A percentile compares a stretch with the other conserved stretches of the same genome.
Evolutionary conservation across 2,113 vertebrate genomes (phyloP).

Genomic region (Hipposideros armiger): DNA sequence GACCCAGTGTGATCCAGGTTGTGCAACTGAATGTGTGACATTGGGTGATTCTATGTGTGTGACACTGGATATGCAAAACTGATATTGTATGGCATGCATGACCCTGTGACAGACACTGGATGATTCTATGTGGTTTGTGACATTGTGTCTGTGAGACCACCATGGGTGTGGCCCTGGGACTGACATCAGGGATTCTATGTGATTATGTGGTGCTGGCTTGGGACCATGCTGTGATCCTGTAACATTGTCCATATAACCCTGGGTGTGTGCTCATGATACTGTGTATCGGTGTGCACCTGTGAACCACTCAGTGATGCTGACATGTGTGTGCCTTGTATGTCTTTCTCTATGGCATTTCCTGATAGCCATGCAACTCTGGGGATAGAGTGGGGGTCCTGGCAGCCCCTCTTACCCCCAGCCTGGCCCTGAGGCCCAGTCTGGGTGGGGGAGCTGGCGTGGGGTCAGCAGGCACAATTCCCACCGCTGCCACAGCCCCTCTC

Average conservation of each 20-base stretch:
- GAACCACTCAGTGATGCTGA: neutral
- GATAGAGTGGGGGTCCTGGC: neutral
- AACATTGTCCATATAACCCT: neutral
- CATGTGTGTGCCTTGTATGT: neutral
- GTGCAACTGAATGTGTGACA: neutral
- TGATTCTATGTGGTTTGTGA: neutral
- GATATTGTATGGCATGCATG: neutral
- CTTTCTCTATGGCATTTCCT: neutral
- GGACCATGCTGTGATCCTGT: neutral
- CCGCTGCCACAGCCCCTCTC: constrained; percentile 48
- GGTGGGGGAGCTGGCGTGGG: constrained; percentile 25
- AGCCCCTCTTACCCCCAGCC: neutral
- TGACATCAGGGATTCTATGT: neutral
- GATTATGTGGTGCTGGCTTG: neutral
- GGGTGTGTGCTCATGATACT: neutral
- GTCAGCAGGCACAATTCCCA: constrained; percentile 75
- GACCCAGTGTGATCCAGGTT: neutral
- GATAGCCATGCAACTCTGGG: neutral
- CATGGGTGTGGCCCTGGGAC: neutral
- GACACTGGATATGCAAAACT: neutral
- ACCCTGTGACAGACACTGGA: neutral
- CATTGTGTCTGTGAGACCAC: neutral
- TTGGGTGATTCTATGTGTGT: neutral
- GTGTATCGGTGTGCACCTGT: neutral
- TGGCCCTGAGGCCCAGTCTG: constrained; percentile 44